Evolutionary conservation across 2,888 invertebrate genomes (phyloP).

Genomic region (Cephalotes varians): DNA sequence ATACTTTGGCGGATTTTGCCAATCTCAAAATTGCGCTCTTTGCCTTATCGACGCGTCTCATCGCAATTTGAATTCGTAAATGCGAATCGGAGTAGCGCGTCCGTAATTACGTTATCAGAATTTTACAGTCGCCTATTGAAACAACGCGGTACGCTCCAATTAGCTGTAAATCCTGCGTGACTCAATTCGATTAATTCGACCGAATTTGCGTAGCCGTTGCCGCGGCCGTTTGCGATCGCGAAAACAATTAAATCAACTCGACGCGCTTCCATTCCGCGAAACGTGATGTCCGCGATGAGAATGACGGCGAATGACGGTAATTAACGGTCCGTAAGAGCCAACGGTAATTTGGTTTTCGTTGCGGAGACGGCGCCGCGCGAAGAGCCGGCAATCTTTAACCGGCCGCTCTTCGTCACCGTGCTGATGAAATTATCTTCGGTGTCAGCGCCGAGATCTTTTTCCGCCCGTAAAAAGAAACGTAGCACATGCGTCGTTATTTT

Average conservation of each 20-base stretch:
- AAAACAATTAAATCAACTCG: conserved; percentile 46
- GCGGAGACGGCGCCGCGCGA: not conserved
- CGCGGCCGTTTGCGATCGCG: conserved; percentile 33
- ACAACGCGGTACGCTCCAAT: conserved; percentile 40
- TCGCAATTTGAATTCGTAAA: conserved; percentile 37
- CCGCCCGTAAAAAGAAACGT: conserved; percentile 24
- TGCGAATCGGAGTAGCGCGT: not conserved
- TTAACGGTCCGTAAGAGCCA: not conserved
- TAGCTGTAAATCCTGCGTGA: conserved; percentile 45
- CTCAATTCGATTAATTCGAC: conserved; percentile 48
- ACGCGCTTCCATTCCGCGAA: conserved; percentile 31
- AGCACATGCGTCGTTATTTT: conserved; percentile 66
- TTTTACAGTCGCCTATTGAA: conserved; percentile 49
- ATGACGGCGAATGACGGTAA: conserved; percentile 14
- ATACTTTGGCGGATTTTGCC: not conserved
- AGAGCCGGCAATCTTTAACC: conserved; percentile 35
- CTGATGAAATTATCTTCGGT: conserved; percentile 44
- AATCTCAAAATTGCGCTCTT: conserved; percentile 14
- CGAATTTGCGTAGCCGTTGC: conserved; percentile 45
- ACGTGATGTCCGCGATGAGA: conserved; percentile 9
- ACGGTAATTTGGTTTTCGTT: conserved; percentile 9
- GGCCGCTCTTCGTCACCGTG: not conserved
- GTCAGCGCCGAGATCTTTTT: not conserved
- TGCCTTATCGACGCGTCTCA: not conserved
- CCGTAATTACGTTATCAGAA: conserved; percentile 46